Percentiles rank a stretch among this genome's conserved stretches.
Conservation (phyloP, 2,797 vertebrate genomes). For the Muraenolepis orangiensis region DNA sequence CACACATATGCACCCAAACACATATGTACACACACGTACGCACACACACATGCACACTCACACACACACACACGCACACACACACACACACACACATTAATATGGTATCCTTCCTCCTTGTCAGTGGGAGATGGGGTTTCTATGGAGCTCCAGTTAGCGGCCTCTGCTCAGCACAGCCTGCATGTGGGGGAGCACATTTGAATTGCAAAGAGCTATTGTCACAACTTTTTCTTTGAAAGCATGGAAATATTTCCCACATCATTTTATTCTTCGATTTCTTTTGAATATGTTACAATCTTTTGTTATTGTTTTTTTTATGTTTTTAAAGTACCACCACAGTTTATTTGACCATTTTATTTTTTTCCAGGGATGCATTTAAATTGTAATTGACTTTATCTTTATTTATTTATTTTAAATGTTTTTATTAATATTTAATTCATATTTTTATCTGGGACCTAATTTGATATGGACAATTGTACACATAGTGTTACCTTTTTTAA, state of each 20-base stretch:
- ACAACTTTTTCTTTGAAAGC: neutral
- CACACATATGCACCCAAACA: neutral
- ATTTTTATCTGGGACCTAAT: too few relatives aligned
- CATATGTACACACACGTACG: too few relatives aligned
- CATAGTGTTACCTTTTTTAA: neutral
- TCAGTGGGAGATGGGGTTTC: constrained; percentile 38
- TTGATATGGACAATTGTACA: too few relatives aligned
- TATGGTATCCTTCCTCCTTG: constrained; percentile 18
- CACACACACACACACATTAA: neutral
- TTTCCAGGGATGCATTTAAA: neutral
- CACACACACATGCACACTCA: neutral
- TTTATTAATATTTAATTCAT: too few relatives aligned
- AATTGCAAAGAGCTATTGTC: constrained; percentile 2
- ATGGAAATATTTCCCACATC: neutral
- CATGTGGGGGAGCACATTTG: neutral
- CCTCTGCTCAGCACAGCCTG: neutral
- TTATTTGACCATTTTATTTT: neutral
- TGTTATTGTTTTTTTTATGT: neutral
- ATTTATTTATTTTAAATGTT: neutral
- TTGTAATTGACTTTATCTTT: neutral
- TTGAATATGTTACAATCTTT: neutral
- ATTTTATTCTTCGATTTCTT: neutral
- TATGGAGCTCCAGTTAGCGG: constrained; percentile 37
- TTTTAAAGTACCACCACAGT: neutral
- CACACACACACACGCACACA: neutral